Conservation (phyloP, 2,113 vertebrate species). For the Tetrao urogallus region DNA sequence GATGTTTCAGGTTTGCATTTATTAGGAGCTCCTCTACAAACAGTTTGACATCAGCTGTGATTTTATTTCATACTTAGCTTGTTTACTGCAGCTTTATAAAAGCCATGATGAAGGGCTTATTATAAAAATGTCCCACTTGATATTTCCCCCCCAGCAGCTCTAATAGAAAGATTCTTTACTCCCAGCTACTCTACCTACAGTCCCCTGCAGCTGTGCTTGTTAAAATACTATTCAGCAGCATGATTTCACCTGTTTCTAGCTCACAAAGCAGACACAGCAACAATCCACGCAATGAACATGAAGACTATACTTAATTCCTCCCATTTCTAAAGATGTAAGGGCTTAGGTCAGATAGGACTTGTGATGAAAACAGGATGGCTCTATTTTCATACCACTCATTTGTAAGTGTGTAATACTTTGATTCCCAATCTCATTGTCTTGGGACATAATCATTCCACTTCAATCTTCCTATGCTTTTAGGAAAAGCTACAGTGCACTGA, state of each 20-base stretch:
- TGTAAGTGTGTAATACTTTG: background rate
- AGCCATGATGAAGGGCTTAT: background rate
- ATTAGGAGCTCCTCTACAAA: background rate
- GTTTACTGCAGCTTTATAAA: background rate
- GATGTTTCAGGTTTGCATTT: background rate
- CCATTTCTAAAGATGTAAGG: background rate
- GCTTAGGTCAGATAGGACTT: background rate
- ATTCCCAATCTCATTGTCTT: background rate
- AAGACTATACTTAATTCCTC: background rate
- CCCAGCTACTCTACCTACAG: background rate
- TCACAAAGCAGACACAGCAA: background rate
- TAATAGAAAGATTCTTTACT: background rate
- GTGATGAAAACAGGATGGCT: background rate
- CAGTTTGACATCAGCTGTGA: background rate
- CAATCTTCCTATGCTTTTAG: background rate
- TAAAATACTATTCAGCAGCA: background rate
- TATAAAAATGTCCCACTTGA: background rate
- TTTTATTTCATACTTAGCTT: background rate
- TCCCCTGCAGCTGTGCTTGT: background rate
- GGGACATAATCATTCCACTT: background rate
- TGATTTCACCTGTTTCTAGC: background rate
- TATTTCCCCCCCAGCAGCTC: background rate
- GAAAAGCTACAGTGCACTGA: background rate
- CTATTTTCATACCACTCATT: background rate
- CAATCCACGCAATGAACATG: rapidly evolving